A percentile compares a stretch with the other conserved stretches of the same genome.
These are phyloP conservation scores for Kryptopterus vitreolus DNA, from an alignment of 2,797 vertebrate genomes.

Conservation along the genomic window DNA sequence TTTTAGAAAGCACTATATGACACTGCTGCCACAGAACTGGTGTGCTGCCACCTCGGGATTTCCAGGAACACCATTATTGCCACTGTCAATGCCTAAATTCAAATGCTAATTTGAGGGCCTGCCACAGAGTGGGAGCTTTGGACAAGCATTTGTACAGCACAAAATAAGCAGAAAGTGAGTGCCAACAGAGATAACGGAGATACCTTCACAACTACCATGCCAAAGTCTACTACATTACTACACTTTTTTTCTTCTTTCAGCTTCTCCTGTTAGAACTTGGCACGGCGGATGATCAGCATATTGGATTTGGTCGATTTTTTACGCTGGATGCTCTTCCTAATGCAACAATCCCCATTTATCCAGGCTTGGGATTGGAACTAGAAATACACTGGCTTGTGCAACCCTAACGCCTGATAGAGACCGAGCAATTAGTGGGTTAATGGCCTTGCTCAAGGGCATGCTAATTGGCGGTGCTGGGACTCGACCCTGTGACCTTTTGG, in stretches of 20 bases:
- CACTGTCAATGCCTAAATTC: conserved; percentile 9
- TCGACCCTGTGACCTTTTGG: no score
- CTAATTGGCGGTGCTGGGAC: no score
- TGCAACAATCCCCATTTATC: no score
- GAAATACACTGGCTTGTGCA: no score
- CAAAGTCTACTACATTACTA: neutral
- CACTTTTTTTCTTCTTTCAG: neutral
- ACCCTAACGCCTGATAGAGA: no score
- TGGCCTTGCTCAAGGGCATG: no score
- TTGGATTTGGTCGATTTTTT: no score
- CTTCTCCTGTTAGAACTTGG: no score
- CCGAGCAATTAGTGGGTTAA: no score
- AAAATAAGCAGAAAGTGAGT: neutral
- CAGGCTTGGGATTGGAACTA: no score
- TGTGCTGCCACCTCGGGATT: conserved; percentile 19
- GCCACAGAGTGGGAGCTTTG: neutral
- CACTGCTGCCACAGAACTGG: neutral
- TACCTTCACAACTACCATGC: neutral
- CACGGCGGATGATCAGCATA: no score
- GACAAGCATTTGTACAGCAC: neutral
- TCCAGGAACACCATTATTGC: conserved; percentile 13
- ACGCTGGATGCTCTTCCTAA: no score
- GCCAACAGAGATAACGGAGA: neutral
- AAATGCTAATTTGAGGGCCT: conserved; percentile 37
- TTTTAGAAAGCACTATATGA: conserved; percentile 7